Conservation (phyloP, 1,140 invertebrate genomes). For the Drosophila sucinea region DNA sequence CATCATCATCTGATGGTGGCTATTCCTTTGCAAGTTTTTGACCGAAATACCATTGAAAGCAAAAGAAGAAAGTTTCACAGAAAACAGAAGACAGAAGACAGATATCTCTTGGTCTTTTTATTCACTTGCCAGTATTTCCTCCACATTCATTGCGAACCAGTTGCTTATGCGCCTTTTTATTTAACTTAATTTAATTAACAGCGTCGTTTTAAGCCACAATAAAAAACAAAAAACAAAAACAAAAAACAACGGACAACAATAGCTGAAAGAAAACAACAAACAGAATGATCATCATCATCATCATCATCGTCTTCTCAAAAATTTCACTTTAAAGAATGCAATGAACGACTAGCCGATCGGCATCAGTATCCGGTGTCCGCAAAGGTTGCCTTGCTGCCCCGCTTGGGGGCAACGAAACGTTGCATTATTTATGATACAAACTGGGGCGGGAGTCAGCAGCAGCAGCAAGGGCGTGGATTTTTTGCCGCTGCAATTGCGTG, state of each 20-base stretch:
- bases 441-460: conserved; percentile 49
- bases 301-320: conserved; percentile 39
- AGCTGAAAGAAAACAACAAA: conserved; percentile 24
- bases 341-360: conserved; percentile 40
- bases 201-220: conserved; percentile 65
- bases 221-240: conserved; percentile 40
- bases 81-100: not conserved
- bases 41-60: conserved; percentile 80
- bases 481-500: conserved; percentile 64
- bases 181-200: conserved; percentile 78
- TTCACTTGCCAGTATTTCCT: conserved; percentile 52
- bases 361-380: conserved; percentile 37
- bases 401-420: conserved; percentile 29
- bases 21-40: conserved; percentile 55
- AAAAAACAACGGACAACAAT: conserved; percentile 31
- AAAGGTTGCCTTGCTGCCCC: conserved; percentile 29
- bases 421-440: conserved; percentile 77
- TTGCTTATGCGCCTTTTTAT: conserved; percentile 70
- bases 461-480: conserved; percentile 52
- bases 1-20: conserved; percentile 33
- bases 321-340: conserved; percentile 81
- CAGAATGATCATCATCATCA: conserved; percentile 23
- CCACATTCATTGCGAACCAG: conserved; percentile 57
- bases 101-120: conserved; percentile 35
- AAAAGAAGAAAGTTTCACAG: conserved; percentile 77